Evolutionary conservation across 2,888 invertebrate species (phyloP), one percentile per base, ranked within the genome.

Genomic region (Ormyrus pomaceus): DNA sequence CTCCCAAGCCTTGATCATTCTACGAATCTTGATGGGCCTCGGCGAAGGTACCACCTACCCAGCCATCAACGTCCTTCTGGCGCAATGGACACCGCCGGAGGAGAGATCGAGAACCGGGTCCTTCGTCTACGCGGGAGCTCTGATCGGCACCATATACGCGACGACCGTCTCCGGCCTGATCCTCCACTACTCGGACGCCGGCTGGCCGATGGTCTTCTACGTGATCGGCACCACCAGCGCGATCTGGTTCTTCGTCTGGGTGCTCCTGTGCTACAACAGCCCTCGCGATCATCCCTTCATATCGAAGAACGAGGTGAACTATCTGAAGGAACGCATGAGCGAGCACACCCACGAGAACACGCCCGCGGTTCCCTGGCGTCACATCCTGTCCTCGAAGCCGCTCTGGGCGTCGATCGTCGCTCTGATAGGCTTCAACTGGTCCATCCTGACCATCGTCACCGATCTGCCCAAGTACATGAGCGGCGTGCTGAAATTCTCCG

Each of bases 11-110:
- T 92, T 97, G n/a, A 95, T 97, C 58, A 91, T 93, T n/a, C 88
- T 96, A 9, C 92, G 97, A 80, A 93, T 96, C 0, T 86, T 96
- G 5, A 96, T 96, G 92, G 97, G 97, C 56, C 92, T 97, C 4
- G 96, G 96, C 81, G 96, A 97, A 93, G 96, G 96, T 48, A 95
- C 95, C 5, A 96, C 96, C 0, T 96, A 95, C 88, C 96, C 96
- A 1, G 97, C 98, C 0, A 91, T 98, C 85, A 96, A 95, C 88
- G 95, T 95, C 0, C 92, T 97, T 88, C 91, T 97, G 8, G 95
- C 96, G 0, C 93, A 95, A 86, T 97, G 97, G 97, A 95, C 95
- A 0, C 96, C 96, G 0, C 91, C 95, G 0, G 93, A 94, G 0
- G 86, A 86, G 59, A 80, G 96, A 83, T 95, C 95, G 9, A 93